These are phyloP conservation scores for Brevipalpus yothersi DNA, from an alignment of 1,140 invertebrate species.

Conservation along the genomic window DNA sequence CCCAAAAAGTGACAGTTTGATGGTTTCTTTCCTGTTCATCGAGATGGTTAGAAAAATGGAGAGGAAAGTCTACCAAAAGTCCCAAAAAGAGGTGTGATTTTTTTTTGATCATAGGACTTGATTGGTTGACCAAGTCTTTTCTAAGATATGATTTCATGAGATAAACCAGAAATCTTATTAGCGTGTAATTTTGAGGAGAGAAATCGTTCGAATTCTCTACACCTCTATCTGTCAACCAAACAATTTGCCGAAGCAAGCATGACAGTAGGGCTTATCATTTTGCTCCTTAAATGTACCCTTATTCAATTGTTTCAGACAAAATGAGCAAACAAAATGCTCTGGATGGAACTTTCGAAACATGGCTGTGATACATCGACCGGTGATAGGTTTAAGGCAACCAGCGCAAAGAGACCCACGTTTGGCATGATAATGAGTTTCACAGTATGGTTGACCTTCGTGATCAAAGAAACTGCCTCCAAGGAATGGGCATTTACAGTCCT, in stretches of 20 bases:
- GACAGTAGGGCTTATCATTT: constrained; percentile 94
- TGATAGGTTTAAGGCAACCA: constrained; percentile 89
- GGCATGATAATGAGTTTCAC: constrained; percentile 92
- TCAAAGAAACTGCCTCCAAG: constrained; percentile 71
- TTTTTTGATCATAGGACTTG: too few species aligned
- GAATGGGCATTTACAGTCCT: constrained; percentile 81
- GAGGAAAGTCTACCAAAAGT: too few species aligned
- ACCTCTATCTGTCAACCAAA: constrained; percentile 36
- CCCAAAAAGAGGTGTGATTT: too few species aligned
- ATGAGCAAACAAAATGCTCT: constrained; percentile 94
- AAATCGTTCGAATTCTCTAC: too few species aligned
- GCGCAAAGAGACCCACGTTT: constrained; percentile 87
- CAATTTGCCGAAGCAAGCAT: constrained; percentile 86
- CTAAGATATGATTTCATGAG: too few species aligned
- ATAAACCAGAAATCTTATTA: too few species aligned
- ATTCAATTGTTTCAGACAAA: constrained; percentile 87
- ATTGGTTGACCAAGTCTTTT: too few species aligned
- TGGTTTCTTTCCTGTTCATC: too few species aligned
- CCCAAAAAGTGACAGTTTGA: too few species aligned
- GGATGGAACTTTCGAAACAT: constrained; percentile 98
- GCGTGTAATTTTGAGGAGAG: too few species aligned
- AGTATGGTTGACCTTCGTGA: constrained; percentile 85
- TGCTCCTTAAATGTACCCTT: constrained; percentile 96
- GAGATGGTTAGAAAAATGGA: too few species aligned
- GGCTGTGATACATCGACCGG: constrained; percentile 86